Base-by-base conservation (phyloP, 1,140 invertebrate genomes). In the Atta cephalotes region DNA sequence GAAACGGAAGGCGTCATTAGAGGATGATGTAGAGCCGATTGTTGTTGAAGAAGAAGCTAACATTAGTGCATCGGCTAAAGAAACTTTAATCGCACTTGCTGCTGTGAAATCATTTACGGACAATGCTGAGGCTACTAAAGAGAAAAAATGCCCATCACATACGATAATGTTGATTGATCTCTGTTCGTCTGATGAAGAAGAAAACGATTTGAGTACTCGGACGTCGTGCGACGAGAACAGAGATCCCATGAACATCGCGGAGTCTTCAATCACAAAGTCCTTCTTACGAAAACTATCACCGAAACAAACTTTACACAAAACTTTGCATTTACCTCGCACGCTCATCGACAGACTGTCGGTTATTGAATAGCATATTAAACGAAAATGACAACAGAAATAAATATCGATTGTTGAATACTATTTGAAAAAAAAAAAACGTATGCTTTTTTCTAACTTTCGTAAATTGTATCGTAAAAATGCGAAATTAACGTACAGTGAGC, bases 171-270 rank as follows among this genome's bases (percentile, higher is more conserved):
- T 95, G 80, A 95, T 96, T 81, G 94, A 96, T 88, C 94, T 96
- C 16, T 96, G 96, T 84, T 96, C 96, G 12, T 96, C 96, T 0
- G 96, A 96, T 51, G 96, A 96, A n/a, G 96, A 96, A 9, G 94
- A 91, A 9, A 70, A 86, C 65, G 35, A 79, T 9, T 65, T 10
- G 45, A 28, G 9, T 76, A 51, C 7, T 51, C 56, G 14, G 5
- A 62, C 14, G n/a, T 60, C 45, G 21, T 88, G 87, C 9, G 91
- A 94, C 62, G 92, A 94, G 62, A 94, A 93, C 76, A 87, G 80
- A 62, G 90, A 94, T 90, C 93, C 93, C 0, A 70, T 91, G 77
- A 88, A 66, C 6, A 72, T 25, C 6, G 16, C 45, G 10, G 76
- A 87, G 1, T 85, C 60, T 51, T 60, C 66, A 10, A 56, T 85